Percentiles rank a stretch among this genome's conserved stretches.
These are phyloP conservation scores for Cyprinodon tularosa DNA, from an alignment of 2,113 vertebrate genomes.

Conservation along the genomic window DNA sequence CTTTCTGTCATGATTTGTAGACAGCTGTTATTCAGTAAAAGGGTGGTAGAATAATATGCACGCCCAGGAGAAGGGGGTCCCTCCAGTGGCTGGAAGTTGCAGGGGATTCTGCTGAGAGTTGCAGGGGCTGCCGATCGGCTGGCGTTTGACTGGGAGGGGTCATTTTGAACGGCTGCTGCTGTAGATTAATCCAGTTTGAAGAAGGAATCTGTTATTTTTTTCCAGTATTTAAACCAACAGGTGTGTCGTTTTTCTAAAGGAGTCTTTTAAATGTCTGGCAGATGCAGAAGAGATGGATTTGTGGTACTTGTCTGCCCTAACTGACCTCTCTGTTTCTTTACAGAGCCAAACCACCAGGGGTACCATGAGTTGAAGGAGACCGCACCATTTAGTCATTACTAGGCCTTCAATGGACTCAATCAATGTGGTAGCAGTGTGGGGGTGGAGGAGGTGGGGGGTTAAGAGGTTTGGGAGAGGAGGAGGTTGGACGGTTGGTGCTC, in stretches of 20 bases:
- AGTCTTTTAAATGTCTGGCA: slow-evolving; percentile 40
- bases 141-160: too few species aligned
- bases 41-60: too few species aligned
- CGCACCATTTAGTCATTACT: slow-evolving; percentile 80
- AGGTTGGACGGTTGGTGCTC: slow-evolving; percentile 17
- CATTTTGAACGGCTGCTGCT: too few species aligned
- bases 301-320: slow-evolving; percentile 75
- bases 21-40: too few species aligned
- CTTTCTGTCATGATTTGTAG: too few species aligned
- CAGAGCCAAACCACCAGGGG: slow-evolving; percentile 84
- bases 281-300: slow-evolving; percentile 51
- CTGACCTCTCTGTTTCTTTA: slow-evolving; percentile 81
- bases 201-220: too few species aligned
- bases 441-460: neutral
- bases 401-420: slow-evolving; percentile 74
- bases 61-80: too few species aligned
- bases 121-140: too few species aligned
- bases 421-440: slow-evolving; percentile 51
- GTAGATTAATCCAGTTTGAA: too few species aligned
- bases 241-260: slow-evolving; percentile 57
- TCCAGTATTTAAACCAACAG: slow-evolving; percentile 11
- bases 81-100: too few species aligned
- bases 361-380: slow-evolving; percentile 87
- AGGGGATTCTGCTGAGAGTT: too few species aligned
- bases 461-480: neutral